phyloP scores from a whole-genome alignment of 1,140 invertebrate species.

The Cherax destructor region DNA sequence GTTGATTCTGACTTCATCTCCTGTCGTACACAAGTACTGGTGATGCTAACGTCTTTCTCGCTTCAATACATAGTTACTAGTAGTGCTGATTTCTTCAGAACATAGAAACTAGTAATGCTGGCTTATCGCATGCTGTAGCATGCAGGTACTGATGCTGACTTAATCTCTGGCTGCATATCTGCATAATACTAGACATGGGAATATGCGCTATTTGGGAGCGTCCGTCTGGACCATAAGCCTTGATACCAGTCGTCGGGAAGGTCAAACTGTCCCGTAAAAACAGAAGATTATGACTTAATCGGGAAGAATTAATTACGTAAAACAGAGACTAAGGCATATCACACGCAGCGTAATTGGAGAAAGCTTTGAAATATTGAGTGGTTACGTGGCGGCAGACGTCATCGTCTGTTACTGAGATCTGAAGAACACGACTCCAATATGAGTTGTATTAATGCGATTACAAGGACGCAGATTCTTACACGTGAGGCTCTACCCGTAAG shows the following conservation, averaged over 20 bases:
- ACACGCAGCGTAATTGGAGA: neutral
- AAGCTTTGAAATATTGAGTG: neutral
- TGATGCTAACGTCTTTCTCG: too few relatives aligned
- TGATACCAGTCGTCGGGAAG: neutral
- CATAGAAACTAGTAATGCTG: too few relatives aligned
- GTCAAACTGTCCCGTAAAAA: constrained; percentile 2
- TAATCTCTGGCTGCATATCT: too few relatives aligned
- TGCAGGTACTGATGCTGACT: too few relatives aligned
- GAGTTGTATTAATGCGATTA: neutral
- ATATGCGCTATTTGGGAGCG: neutral
- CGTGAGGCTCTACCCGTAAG: neutral
- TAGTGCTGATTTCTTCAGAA: too few relatives aligned
- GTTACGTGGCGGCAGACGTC: neutral
- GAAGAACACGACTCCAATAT: neutral
- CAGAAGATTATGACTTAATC: neutral
- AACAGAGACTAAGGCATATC: neutral
- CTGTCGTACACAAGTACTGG: too few relatives aligned
- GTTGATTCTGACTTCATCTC: too few relatives aligned
- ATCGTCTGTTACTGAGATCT: neutral
- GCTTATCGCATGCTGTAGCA: too few relatives aligned
- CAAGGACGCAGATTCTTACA: neutral
- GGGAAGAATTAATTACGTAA: constrained; percentile 4
- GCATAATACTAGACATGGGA: neutral
- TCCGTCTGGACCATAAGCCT: neutral
- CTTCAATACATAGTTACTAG: too few relatives aligned